Base-by-base conservation (phyloP, 2,888 invertebrate genomes). In the Ernsta delagoae region DNA sequence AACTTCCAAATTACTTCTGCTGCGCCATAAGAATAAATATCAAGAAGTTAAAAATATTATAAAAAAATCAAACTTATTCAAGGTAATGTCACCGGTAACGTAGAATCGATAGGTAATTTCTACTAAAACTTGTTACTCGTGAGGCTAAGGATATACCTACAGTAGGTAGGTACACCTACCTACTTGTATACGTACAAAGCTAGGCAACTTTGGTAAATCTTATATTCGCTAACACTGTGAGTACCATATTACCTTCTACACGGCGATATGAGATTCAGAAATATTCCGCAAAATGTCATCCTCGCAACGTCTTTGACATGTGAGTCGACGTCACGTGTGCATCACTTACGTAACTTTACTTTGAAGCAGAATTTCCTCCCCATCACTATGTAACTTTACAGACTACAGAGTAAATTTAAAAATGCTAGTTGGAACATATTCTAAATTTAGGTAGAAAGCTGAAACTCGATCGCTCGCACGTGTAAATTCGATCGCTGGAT, bases 241-340 rank as follows among this genome's bases (percentile, higher is more conserved):
- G 12, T 61, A 62, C 39, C 62, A 39, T 62, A 62, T 62, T 62
- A 65, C 16, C 39, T 65, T 41, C 39, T 59, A 59, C 65, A 59
- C 59, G 50, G 50, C 43, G 36, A 34, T 53, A 66, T 60, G 60
- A 66, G 60, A 66, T 60, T 60, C 66, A 60, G 50, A 66, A 66
- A 66, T 60, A 66, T 59, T 59, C 59, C 59, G 53, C 53, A 60
- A 60, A 57, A 59, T 60, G 59, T 59, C 59, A 59, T 41, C 59
- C 31, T 53, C 59, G 65, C 50, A 31, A 11, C 43, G 54, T 39
- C 41, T 56, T 59, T 65, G n/a, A 65, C 50, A 41, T 59, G 41
- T n/a, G 50, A 53, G 62, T 53, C 62, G 59, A 59, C 50, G 48
- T 59, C 59, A 59, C 65, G 65, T 65, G 65, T 65, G 65, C 65